Evolutionary conservation across 2,888 invertebrate species (phyloP).

Genomic region (Ennomos quercinarius): DNA sequence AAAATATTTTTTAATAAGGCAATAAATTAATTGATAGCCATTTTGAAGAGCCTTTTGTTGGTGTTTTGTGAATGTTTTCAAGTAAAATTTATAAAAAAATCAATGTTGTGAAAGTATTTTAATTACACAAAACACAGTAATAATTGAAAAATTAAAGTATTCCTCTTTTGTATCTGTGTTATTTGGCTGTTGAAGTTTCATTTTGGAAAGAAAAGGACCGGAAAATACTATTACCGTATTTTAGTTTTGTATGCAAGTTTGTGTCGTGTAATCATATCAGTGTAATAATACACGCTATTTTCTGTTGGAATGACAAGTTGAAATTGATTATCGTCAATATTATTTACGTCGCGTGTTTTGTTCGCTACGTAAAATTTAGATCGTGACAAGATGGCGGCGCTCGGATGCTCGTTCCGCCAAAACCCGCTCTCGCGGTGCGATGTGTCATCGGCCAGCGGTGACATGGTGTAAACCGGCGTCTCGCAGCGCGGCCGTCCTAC

Average conservation of each 20-base stretch:
- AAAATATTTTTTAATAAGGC: constrained; percentile 78
- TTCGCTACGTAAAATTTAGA: constrained; percentile 81
- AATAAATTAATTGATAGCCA: constrained; percentile 82
- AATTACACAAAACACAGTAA: constrained; percentile 45
- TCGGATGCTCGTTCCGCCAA: constrained; percentile 82
- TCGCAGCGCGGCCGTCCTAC: constrained; percentile 66
- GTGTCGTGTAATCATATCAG: constrained; percentile 20
- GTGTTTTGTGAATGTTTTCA: constrained; percentile 86
- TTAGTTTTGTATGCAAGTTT: constrained; percentile 50
- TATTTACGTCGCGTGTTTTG: constrained; percentile 82
- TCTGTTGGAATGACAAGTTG: constrained; percentile 43
- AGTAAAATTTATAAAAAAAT: constrained; percentile 68
- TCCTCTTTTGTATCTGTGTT: constrained; percentile 50
- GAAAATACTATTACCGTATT: constrained; percentile 71
- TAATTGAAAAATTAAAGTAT: constrained; percentile 48
- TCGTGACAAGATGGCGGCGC: constrained; percentile 85
- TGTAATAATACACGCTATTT: constrained; percentile 25
- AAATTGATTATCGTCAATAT: constrained; percentile 47
- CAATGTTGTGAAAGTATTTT: constrained; percentile 55
- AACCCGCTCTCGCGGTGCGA: constrained; percentile 77
- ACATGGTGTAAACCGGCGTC: constrained; percentile 80
- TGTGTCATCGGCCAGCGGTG: constrained; percentile 77
- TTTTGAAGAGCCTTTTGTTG: constrained; percentile 86
- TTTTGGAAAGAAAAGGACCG: constrained; percentile 77
- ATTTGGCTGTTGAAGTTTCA: constrained; percentile 71